Conservation (phyloP, 1,140 invertebrate genomes). For the Drosophila elegans region DNA sequence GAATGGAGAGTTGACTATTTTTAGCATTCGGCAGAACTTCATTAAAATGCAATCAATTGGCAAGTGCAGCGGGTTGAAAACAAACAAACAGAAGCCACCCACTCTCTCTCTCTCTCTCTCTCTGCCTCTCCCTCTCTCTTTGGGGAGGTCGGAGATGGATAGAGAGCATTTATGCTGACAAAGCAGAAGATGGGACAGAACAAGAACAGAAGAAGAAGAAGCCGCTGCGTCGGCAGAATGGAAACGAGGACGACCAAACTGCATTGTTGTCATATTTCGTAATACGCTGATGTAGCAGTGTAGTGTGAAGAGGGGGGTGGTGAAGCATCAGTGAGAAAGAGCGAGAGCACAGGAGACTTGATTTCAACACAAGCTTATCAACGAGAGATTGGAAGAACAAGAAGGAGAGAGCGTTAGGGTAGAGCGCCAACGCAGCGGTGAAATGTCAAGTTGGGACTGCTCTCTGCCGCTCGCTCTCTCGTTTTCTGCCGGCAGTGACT, state of each 20-base stretch:
- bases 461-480: constrained; percentile 17
- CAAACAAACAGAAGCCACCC: constrained; percentile 68
- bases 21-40: constrained; percentile 58
- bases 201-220: constrained; percentile 26
- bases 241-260: constrained; percentile 80
- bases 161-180: constrained; percentile 60
- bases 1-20: constrained; percentile 55
- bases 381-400: constrained; percentile 24
- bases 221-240: constrained; percentile 60
- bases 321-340: constrained; percentile 39
- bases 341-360: constrained; percentile 44
- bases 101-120: constrained; percentile 26
- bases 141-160: background rate
- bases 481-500: constrained; percentile 36
- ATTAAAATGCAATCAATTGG: constrained; percentile 75
- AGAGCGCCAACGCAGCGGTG: constrained; percentile 75
- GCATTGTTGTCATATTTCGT: constrained; percentile 84
- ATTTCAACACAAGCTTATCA: constrained; percentile 72
- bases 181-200: constrained; percentile 21
- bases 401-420: constrained; percentile 28
- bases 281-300: constrained; percentile 74
- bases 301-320: constrained; percentile 10
- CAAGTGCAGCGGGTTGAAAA: constrained; percentile 65
- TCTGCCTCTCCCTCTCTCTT: background rate
- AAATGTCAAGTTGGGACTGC: constrained; percentile 62